Conservation (phyloP, 2,113 vertebrate species). For the Brachyhypopomus occidentalis region DNA sequence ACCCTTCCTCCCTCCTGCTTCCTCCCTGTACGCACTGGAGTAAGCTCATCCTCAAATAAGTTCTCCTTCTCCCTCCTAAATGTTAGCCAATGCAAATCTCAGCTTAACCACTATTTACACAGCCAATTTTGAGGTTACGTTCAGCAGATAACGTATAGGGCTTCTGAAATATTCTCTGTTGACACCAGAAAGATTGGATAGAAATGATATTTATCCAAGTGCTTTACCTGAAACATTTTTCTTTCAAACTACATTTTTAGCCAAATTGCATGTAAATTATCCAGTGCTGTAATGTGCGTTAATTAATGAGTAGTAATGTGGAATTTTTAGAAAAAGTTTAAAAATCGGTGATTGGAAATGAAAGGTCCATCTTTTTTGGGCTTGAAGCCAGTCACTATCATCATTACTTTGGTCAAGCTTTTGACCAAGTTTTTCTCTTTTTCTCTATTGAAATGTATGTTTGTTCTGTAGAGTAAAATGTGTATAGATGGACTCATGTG, state of each 20-base stretch:
- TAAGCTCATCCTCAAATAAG: slow-evolving; percentile 57
- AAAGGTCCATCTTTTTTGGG: not conserved
- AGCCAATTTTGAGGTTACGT: slow-evolving; percentile 57
- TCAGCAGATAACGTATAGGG: slow-evolving; percentile 36
- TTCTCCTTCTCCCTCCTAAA: slow-evolving; percentile 47
- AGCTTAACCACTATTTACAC: slow-evolving; percentile 58
- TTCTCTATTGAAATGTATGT: no score
- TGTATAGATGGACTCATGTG: no score
- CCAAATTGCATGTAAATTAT: not conserved
- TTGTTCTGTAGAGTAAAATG: no score
- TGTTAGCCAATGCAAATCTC: slow-evolving; percentile 61
- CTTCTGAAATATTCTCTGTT: slow-evolving; percentile 52
- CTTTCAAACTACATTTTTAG: slow-evolving; percentile 23
- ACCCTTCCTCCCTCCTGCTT: slow-evolving; percentile 45
- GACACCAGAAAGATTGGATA: slow-evolving; percentile 43
- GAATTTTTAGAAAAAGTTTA: not conserved
- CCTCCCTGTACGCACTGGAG: slow-evolving; percentile 37
- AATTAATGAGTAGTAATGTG: not conserved
- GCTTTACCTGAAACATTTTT: slow-evolving; percentile 34
- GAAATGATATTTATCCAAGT: slow-evolving; percentile 45
- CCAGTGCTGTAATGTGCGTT: not conserved
- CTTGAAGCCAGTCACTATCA: no score
- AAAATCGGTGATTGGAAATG: no score
- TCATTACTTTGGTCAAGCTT: no score
- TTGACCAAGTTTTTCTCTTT: no score